These are phyloP conservation scores for Heliopora coerulea DNA, from an alignment of 92 coral and sea anemone species.

Conservation along the genomic window DNA sequence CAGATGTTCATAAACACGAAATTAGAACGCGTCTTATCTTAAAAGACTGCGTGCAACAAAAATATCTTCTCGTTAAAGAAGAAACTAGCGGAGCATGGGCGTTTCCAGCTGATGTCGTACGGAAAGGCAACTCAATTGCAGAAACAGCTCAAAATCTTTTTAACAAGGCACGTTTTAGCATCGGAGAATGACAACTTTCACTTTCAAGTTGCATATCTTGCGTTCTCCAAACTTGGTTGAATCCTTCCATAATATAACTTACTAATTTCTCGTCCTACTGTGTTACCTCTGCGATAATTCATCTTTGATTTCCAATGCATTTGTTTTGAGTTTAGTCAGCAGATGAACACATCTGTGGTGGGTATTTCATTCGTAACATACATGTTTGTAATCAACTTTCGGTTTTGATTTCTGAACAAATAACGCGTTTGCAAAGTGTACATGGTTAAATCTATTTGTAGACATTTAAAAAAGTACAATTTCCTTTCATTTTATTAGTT, in stretches of 20 bases:
- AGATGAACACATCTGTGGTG: too few species aligned
- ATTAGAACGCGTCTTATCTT: constrained; percentile 20
- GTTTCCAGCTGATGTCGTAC: constrained; percentile 51
- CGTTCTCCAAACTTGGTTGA: too few species aligned
- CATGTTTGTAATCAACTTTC: too few species aligned
- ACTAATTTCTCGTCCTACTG: neutral
- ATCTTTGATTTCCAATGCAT: too few species aligned
- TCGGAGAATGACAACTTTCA: neutral
- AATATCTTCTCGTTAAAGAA: constrained; percentile 50
- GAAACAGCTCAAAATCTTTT: constrained; percentile 50
- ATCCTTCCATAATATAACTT: too few species aligned
- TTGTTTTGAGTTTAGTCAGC: too few species aligned
- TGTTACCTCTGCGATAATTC: neutral
- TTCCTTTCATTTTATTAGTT: too few species aligned
- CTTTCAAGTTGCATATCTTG: neutral
- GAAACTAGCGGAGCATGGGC: constrained; percentile 49
- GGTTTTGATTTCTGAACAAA: too few species aligned
- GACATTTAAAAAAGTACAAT: too few species aligned
- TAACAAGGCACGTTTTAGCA: constrained; percentile 5
- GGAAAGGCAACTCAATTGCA: constrained; percentile 50
- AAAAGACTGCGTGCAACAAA: constrained; percentile 7
- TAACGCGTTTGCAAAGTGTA: too few species aligned
- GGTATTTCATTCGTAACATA: too few species aligned
- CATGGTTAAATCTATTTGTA: too few species aligned
- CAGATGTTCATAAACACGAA: constrained; percentile 28